Evolutionary conservation across 2,797 vertebrate species (phyloP), one percentile per base, ranked within the genome.

Genomic region (Neoniphon sammara): DNA sequence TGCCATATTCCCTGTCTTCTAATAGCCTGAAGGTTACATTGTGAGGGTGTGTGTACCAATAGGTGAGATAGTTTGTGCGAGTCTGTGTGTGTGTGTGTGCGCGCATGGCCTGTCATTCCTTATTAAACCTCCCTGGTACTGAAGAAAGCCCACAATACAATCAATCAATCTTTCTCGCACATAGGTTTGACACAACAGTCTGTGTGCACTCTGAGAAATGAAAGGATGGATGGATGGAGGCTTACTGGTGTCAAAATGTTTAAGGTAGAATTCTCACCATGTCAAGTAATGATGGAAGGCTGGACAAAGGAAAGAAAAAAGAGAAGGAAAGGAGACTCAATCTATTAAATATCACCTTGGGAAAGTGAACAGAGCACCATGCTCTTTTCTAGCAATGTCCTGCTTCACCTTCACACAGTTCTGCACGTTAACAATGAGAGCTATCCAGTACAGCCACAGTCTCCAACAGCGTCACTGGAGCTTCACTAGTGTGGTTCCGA

Each of bases 121-220:
- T 55, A 15, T 73, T 54, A 55, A 31, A 20, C 39, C 27, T 14
- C 52, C 27, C 27, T 20, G 11, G 52, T 57, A 53, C 25, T 66
- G 64, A 66, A 42, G 34, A 47, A n/a, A 64, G 23, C 11, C 65
- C 39, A 56, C 21, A 57, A 53, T 17, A 17, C 36, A 46, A 67
- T 67, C 36, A 67, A 57, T 67, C 53, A 67, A 15, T 23, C 25
- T 54, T 46, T 66, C 34, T 34, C 58, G 44, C 47, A 44, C 58
- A 53, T 12, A 55, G 15, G 15, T 55, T 34, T 44, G 65, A 44
- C 53, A 56, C 30, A 36, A 50, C 44, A 63, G 36, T 36, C 53
- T 20, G 39, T 21, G n/a, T 56, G 53, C 39, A 44, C 34, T 55
- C 18, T 55, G 34, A 44, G 31, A 46, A 46, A 57, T 68, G 66